Conservation (phyloP, 2,113 vertebrate species). For the Steatornis caripensis region DNA sequence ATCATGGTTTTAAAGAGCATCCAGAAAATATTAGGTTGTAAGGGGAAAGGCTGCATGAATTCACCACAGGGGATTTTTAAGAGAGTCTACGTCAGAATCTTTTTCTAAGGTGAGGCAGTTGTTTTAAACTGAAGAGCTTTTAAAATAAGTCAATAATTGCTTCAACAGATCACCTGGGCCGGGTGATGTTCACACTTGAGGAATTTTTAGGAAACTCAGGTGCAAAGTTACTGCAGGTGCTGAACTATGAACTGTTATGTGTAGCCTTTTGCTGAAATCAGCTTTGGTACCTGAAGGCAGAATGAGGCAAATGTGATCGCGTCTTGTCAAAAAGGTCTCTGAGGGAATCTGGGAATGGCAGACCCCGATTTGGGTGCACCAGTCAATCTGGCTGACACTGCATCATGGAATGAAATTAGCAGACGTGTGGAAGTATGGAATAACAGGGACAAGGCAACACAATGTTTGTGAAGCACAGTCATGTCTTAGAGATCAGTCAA, state of each 20-base stretch:
- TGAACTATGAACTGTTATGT: rapidly evolving
- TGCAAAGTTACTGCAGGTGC: not conserved
- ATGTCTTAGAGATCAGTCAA: not conserved
- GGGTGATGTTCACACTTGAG: not conserved
- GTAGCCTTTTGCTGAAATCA: not conserved
- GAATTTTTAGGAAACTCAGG: not conserved
- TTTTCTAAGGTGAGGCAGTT: not conserved
- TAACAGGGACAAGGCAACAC: not conserved
- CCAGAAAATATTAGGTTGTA: not conserved
- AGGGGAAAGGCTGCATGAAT: not conserved
- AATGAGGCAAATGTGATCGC: not conserved
- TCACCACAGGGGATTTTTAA: not conserved
- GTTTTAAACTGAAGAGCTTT: not conserved
- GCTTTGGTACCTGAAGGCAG: not conserved
- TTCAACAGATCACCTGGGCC: not conserved
- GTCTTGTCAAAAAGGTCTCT: not conserved
- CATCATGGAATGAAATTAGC: not conserved
- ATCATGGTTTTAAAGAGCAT: not conserved
- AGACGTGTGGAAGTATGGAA: not conserved
- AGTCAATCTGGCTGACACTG: not conserved
- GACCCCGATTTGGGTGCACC: not conserved
- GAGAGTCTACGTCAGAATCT: not conserved
- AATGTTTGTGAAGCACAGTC: not conserved
- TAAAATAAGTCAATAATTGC: not conserved
- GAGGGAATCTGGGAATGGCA: not conserved